Conservation (phyloP, 2,888 invertebrate genomes). For the Cheilosia vernalis region DNA sequence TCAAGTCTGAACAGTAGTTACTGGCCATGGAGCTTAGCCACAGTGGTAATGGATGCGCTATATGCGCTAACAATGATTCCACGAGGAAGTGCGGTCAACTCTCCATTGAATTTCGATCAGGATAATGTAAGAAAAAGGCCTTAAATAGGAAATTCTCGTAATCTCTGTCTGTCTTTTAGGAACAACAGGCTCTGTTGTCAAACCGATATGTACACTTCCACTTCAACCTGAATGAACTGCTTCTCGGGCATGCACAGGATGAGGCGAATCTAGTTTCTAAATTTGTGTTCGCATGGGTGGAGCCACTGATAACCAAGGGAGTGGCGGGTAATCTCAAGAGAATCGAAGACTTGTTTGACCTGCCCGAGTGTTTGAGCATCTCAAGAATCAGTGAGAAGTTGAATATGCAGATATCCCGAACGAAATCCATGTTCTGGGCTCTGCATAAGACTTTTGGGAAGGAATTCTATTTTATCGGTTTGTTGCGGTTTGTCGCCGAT, state of each 20-base stretch:
- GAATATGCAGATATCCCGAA: constrained; percentile 81
- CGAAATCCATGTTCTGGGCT: constrained; percentile 86
- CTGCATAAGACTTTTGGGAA: constrained; percentile 90
- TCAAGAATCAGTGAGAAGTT: constrained; percentile 80
- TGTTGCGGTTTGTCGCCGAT: constrained; percentile 93
- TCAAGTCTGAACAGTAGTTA: constrained; percentile 85
- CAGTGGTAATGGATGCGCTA: constrained; percentile 86
- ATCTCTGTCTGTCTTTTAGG: constrained; percentile 82
- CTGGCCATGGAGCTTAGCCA: constrained; percentile 86
- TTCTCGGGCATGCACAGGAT: constrained; percentile 93
- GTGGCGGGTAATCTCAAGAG: constrained; percentile 88
- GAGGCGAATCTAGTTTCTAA: constrained; percentile 88
- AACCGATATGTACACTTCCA: constrained; percentile 87
- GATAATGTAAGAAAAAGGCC: constrained; percentile 46
- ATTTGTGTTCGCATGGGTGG: constrained; percentile 94
- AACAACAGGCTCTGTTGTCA: constrained; percentile 86
- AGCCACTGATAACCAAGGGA: constrained; percentile 92
- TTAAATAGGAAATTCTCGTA: not conserved
- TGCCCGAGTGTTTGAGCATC: constrained; percentile 85
- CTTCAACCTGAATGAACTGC: constrained; percentile 87
- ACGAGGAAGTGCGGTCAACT: constrained; percentile 83
- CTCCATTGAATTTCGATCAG: constrained; percentile 66
- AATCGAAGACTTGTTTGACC: constrained; percentile 92
- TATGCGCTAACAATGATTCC: constrained; percentile 90
- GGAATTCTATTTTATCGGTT: constrained; percentile 93